Conservation (phyloP, 1,140 invertebrate genomes). For the Penaeus chinensis region DNA sequence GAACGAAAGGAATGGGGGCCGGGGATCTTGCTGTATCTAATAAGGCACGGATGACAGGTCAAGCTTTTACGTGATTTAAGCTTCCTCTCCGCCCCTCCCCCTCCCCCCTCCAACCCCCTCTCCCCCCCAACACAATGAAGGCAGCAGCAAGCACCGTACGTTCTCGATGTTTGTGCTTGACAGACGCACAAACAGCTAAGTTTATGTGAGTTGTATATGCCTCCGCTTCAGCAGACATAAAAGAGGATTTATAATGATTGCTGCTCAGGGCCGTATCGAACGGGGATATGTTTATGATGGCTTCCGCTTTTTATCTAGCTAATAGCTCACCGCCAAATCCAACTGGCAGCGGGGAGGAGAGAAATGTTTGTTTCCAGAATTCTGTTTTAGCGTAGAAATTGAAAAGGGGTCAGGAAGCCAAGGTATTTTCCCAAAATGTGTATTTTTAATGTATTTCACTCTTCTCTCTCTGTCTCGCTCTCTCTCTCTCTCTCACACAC, state of each 20-base stretch:
- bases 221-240: constrained; percentile 57
- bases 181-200: constrained; percentile 58
- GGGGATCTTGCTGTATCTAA: neutral
- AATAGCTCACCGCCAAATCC: constrained; percentile 59
- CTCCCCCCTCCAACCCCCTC: neutral
- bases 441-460: constrained; percentile 2
- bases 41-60: no score
- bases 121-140: neutral
- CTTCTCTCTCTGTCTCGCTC: constrained; percentile 18
- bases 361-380: constrained; percentile 44
- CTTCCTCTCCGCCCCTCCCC: neutral
- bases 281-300: constrained; percentile 57
- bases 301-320: constrained; percentile 57
- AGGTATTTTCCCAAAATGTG: constrained; percentile 44
- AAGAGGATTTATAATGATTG: constrained; percentile 61
- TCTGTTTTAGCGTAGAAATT: constrained; percentile 56
- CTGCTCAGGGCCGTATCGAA: constrained; percentile 58
- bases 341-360: constrained; percentile 46
- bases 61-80: no score
- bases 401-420: constrained; percentile 49
- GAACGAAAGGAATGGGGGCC: no score
- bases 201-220: constrained; percentile 61
- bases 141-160: neutral
- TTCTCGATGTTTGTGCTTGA: constrained; percentile 41
- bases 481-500: neutral